These are phyloP conservation scores for Myodes glareolus DNA, from an alignment of 2,113 vertebrate genomes.

Conservation along the genomic window DNA sequence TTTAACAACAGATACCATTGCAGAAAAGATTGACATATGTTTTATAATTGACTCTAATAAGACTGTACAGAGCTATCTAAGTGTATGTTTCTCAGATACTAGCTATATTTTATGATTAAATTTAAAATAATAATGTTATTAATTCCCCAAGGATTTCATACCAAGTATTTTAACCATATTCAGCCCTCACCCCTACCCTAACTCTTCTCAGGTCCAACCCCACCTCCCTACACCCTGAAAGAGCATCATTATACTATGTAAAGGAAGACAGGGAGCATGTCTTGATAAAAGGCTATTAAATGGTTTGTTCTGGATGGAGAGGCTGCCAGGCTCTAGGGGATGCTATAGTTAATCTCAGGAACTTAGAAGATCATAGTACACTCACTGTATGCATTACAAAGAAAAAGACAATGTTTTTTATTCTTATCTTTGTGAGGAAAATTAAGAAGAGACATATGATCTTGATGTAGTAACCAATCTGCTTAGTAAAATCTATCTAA, in stretches of 20 bases:
- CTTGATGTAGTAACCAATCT: neutral
- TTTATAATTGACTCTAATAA: neutral
- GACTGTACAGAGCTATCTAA: neutral
- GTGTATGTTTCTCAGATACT: neutral
- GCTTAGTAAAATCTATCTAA: neutral
- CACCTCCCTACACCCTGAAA: no score
- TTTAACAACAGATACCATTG: neutral
- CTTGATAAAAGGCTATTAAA: neutral
- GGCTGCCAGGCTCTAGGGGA: neutral
- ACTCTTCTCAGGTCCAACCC: neutral
- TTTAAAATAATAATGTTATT: neutral
- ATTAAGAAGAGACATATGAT: neutral
- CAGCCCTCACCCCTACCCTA: neutral
- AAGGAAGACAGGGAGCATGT: neutral
- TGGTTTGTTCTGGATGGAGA: neutral
- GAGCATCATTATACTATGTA: neutral
- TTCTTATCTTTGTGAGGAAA: neutral
- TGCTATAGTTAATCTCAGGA: no score
- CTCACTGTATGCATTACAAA: neutral
- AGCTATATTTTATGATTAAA: neutral
- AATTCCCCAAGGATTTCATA: neutral
- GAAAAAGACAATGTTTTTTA: neutral
- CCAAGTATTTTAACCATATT: neutral
- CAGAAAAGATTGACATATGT: neutral
- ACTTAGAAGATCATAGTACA: neutral